Evolutionary conservation across 2,797 vertebrate genomes (phyloP).

Genomic region (Cephalopachus bancanus): DNA sequence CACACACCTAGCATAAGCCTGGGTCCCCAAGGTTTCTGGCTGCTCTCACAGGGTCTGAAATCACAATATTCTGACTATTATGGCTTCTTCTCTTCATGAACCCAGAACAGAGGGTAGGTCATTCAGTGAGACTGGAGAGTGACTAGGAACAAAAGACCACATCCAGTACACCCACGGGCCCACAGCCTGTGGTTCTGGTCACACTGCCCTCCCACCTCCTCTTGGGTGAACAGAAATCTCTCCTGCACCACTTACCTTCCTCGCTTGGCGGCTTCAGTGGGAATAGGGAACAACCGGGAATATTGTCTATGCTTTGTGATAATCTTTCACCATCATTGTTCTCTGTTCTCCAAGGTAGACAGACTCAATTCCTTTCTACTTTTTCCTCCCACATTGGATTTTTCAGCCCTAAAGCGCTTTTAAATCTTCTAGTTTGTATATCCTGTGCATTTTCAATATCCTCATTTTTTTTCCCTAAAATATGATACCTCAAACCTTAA

Average conservation of each 20-base stretch:
- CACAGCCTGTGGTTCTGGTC: accelerated
- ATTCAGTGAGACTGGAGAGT: no score
- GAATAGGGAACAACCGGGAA: background rate
- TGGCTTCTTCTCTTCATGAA: no score
- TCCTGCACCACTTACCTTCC: background rate
- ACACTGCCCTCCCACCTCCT: accelerated
- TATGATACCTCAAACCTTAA: background rate
- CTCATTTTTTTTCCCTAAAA: background rate
- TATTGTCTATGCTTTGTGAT: background rate
- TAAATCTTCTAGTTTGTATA: background rate
- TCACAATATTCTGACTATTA: background rate
- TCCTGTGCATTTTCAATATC: background rate
- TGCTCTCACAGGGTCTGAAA: background rate
- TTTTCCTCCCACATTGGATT: accelerated
- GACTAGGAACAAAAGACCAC: accelerated
- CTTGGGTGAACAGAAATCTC: no score
- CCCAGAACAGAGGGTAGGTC: background rate
- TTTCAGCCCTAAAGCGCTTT: background rate
- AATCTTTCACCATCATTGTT: no score
- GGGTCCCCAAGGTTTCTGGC: background rate
- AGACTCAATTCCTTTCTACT: background rate
- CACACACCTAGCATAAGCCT: background rate
- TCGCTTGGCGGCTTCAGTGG: background rate
- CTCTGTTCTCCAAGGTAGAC: background rate
- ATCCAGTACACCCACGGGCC: background rate